Base-by-base conservation (phyloP, 2,888 invertebrate genomes). In the Shargacucullia verbasci region DNA sequence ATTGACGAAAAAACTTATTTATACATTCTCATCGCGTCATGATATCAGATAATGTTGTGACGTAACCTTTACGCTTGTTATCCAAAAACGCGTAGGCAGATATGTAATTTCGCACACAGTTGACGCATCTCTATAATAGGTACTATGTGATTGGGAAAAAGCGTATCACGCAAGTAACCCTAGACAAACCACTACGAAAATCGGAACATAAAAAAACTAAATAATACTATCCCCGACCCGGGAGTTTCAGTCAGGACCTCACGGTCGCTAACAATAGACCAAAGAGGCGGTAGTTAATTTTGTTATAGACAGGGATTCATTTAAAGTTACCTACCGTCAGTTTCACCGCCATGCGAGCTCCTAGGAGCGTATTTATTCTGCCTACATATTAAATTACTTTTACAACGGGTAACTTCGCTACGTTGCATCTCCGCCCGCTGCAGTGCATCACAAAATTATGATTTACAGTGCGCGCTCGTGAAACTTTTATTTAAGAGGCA, bases 361-460 rank as follows among this genome's bases (percentile, higher is more conserved):
- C 53, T 61, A 60, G 31, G 50, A 12, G 40, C 56, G 44, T 69
- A 75, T 75, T 66, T 70, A 70, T 65, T 69, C 73, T 70, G 76
- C 70, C 71, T 73, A 78, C 74, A 76, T 80, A 79, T 78, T 78
- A 80, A 80, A 81, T 81, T 78, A 80, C 76, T 80, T 80, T 76
- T 73, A 69, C 73, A 66, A 68, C 66, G 64, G 76, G 67, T 67
- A 72, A 77, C 60, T 78, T 77, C 50, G 55, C 59, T 57, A 54
- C 73, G 71, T 65, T 74, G 78, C 78, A 74, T 70, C 69, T 62
- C 20, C 20, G 20, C 20, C 20, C 40, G 49, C 63, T 73, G 70
- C 74, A 70, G 71, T 73, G 65, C 75, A 71, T 74, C 72, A 74
- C 72, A 54, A 73, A 78, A 78, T 79, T 79, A 79, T 80, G 79